Evolutionary conservation across 2,888 invertebrate species (phyloP).

Genomic region (Suillia variegata): DNA sequence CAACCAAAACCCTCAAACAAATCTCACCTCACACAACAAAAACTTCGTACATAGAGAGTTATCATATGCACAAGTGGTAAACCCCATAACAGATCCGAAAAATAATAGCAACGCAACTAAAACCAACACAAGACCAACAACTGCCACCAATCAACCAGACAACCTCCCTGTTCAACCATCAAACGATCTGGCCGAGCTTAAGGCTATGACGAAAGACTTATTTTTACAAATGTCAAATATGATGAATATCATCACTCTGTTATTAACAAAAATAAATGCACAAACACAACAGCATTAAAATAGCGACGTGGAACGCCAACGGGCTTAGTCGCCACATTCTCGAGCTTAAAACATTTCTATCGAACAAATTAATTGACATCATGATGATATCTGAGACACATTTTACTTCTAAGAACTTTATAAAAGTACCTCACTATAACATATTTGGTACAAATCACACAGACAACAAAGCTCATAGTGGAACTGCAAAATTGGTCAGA

Average conservation of each 20-base stretch:
- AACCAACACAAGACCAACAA: too few relatives aligned
- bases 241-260: not conserved
- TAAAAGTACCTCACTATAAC: not conserved
- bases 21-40: not conserved
- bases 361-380: not conserved
- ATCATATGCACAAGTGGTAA: not conserved
- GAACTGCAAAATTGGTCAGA: not conserved
- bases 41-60: not conserved
- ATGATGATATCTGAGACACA: constrained; percentile 1
- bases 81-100: not conserved
- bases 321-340: not conserved
- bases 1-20: not conserved
- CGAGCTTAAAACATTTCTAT: not conserved
- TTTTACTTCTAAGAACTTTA: constrained; percentile 2
- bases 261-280: not conserved
- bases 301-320: constrained; percentile 4
- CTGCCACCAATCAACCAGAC: too few relatives aligned
- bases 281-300: not conserved
- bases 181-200: not conserved
- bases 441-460: not conserved
- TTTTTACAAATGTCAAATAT: not conserved
- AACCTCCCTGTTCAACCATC: too few relatives aligned
- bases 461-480: constrained; percentile 1
- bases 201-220: not conserved
- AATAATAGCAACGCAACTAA: not conserved